A percentile compares a stretch with the other conserved stretches of the same genome.
phyloP scores from a whole-genome alignment of 2,888 invertebrate species.

The Unio delphinus region DNA sequence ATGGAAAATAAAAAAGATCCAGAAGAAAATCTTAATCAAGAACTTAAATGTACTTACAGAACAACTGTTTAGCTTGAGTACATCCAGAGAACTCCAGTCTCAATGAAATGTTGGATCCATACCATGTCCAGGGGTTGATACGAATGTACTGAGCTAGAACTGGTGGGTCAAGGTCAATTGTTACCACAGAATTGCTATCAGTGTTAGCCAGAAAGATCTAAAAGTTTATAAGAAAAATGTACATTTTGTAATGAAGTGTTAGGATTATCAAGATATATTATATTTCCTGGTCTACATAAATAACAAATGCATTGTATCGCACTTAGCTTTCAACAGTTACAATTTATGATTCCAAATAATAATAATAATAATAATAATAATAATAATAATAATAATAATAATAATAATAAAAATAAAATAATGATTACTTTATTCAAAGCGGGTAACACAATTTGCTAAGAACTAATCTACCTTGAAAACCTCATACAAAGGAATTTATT shows the following conservation, averaged over 20 bases:
- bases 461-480: too few relatives aligned
- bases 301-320: too few relatives aligned
- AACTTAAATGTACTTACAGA: conserved; percentile 46
- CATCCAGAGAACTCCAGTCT: conserved; percentile 56
- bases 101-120: conserved; percentile 39
- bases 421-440: too few relatives aligned
- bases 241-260: not conserved
- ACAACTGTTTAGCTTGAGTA: conserved; percentile 41
- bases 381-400: too few relatives aligned
- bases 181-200: conserved; percentile 40
- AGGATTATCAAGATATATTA: not conserved
- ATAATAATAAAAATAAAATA: too few relatives aligned
- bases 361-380: too few relatives aligned
- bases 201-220: conserved; percentile 46
- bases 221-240: conserved; percentile 8
- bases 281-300: not conserved
- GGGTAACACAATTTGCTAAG: too few relatives aligned
- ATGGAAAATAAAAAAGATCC: too few relatives aligned
- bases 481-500: too few relatives aligned
- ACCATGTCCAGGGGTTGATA: conserved; percentile 52
- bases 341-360: too few relatives aligned
- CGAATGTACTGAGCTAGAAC: conserved; percentile 39
- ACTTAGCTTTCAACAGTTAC: too few relatives aligned
- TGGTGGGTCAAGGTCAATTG: conserved; percentile 37
- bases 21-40: not conserved